A percentile compares a stretch with the other conserved stretches of the same genome.
Evolutionary conservation across 2,888 invertebrate species (phyloP).

Genomic region (Catocala fraxini): DNA sequence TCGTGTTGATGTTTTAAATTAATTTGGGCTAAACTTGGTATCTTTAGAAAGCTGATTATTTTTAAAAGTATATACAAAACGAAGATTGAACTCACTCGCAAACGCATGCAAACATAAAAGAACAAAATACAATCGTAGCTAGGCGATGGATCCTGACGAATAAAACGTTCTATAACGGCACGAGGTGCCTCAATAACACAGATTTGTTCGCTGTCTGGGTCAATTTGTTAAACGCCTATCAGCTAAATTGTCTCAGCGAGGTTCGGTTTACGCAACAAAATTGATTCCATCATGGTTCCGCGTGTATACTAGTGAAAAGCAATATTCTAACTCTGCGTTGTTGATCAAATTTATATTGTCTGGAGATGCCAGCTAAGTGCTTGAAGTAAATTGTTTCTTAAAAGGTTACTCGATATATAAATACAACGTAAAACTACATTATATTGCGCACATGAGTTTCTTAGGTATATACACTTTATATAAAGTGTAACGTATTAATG

Average conservation of each 20-base stretch:
- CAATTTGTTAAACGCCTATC: conserved; percentile 46
- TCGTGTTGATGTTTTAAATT: no score
- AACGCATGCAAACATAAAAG: not conserved
- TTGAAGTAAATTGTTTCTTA: conserved; percentile 7
- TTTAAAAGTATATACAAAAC: no score
- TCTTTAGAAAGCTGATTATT: no score
- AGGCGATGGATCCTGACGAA: conserved; percentile 22
- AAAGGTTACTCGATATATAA: not conserved
- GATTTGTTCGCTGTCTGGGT: conserved; percentile 34
- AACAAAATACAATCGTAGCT: conserved; percentile 5
- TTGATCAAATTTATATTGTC: conserved; percentile 18
- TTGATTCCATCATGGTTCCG: conserved; percentile 42
- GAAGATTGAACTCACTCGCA: no score
- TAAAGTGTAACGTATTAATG: no score
- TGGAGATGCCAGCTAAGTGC: conserved; percentile 12
- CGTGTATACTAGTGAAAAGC: conserved; percentile 3
- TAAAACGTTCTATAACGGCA: conserved; percentile 14
- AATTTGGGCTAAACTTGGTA: no score
- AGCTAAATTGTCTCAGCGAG: conserved; percentile 40
- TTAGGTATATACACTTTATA: no score
- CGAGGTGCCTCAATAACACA: conserved; percentile 20
- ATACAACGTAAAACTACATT: no score
- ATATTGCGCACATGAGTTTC: no score
- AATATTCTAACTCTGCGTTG: conserved; percentile 15
- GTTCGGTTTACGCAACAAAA: conserved; percentile 48